phyloP scores from a whole-genome alignment of 2,888 invertebrate species.

The Lissocephala sabroskyi region DNA sequence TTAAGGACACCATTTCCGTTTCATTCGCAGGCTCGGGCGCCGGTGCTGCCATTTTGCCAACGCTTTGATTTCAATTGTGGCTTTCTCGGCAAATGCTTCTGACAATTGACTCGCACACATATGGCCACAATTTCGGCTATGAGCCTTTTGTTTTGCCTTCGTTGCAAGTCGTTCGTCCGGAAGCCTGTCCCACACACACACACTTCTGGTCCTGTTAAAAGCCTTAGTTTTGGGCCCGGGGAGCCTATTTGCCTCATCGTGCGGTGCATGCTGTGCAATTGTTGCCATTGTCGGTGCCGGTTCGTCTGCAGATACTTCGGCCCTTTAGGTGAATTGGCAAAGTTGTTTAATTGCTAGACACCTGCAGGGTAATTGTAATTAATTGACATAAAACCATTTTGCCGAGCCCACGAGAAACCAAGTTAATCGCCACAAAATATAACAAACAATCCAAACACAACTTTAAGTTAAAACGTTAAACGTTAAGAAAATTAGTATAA shows the following conservation, averaged over 20 bases:
- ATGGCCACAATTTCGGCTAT: too few species aligned
- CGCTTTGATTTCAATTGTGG: constrained; percentile 17
- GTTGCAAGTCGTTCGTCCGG: neutral
- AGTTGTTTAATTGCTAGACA: constrained; percentile 28
- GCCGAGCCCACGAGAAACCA: too few species aligned
- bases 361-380: constrained; percentile 44
- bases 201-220: neutral
- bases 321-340: constrained; percentile 28
- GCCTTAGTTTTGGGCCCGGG: neutral
- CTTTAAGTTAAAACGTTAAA: too few species aligned
- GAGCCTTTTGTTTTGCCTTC: too few species aligned
- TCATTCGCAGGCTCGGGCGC: neutral
- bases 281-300: neutral
- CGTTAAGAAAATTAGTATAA: too few species aligned
- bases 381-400: constrained; percentile 38
- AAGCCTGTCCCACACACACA: neutral
- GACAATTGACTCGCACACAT: constrained; percentile 22
- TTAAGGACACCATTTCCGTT: constrained; percentile 1
- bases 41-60: constrained; percentile 2
- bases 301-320: neutral
- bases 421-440: too few species aligned
- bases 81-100: constrained; percentile 17
- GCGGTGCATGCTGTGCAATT: neutral
- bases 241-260: neutral
- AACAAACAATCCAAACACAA: too few species aligned